Evolutionary conservation across 2,113 vertebrate species (phyloP).

Genomic region (Oxygymnocypris stewartii): DNA sequence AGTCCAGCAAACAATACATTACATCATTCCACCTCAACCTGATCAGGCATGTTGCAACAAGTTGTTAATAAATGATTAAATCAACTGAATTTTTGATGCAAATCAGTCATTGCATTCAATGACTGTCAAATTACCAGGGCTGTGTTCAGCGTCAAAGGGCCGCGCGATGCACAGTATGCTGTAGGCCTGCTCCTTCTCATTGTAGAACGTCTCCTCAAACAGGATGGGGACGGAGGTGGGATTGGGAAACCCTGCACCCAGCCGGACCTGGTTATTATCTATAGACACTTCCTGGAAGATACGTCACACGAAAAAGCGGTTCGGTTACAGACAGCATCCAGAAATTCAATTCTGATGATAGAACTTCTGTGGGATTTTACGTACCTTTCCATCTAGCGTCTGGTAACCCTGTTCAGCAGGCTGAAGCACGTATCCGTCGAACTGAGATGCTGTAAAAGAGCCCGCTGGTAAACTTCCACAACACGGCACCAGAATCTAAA

Average conservation of each 20-base stretch:
- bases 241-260: slow-evolving; percentile 79
- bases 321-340: background rate
- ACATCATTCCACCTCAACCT: background rate
- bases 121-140: slow-evolving; percentile 66
- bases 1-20: background rate
- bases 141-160: slow-evolving; percentile 81
- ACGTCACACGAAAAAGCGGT: slow-evolving; percentile 18
- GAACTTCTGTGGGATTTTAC: background rate
- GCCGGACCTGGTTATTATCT: slow-evolving; percentile 83
- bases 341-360: background rate
- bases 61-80: background rate
- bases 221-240: slow-evolving; percentile 82
- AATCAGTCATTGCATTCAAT: background rate
- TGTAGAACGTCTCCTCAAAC: slow-evolving; percentile 98
- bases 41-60: background rate
- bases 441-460: slow-evolving; percentile 77
- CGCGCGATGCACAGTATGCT: slow-evolving; percentile 89
- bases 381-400: slow-evolving; percentile 90
- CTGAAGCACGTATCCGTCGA: slow-evolving; percentile 88
- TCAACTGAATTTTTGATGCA: background rate
- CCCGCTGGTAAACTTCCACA: slow-evolving; percentile 80
- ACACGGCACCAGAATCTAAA: slow-evolving; percentile 81
- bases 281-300: slow-evolving; percentile 84
- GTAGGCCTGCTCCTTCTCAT: slow-evolving; percentile 94
- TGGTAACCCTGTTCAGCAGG: slow-evolving; percentile 80